Evolutionary conservation across 2,113 vertebrate species (phyloP).

Genomic region (Chlamydotis undulata): DNA sequence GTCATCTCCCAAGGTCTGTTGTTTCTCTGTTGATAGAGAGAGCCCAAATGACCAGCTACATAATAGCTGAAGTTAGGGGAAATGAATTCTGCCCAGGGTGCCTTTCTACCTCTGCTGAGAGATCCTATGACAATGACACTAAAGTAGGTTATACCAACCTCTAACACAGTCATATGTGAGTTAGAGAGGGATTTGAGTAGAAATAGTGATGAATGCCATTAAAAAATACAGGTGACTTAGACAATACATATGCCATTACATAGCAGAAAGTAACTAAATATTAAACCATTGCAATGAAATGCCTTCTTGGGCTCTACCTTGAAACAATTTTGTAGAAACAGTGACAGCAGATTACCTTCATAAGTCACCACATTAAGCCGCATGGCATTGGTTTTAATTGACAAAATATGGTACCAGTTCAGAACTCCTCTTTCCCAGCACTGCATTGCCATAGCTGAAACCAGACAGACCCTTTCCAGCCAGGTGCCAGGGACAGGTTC

Average conservation of each 20-base stretch:
- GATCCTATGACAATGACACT: background rate
- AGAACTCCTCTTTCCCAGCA: background rate
- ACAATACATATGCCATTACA: background rate
- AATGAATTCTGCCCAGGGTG: background rate
- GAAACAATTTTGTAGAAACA: background rate
- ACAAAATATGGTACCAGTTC: background rate
- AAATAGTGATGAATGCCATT: background rate
- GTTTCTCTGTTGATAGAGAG: background rate
- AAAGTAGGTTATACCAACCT: background rate
- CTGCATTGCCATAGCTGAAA: background rate
- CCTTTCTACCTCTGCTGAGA: background rate
- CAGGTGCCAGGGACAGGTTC: background rate
- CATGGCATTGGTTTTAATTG: background rate
- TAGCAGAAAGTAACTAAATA: background rate
- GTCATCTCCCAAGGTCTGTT: background rate
- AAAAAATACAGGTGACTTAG: background rate
- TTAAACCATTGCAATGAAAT: background rate
- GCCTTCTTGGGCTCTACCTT: background rate
- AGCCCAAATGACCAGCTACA: background rate
- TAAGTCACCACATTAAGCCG: background rate
- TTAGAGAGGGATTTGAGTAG: background rate
- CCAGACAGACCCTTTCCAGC: background rate
- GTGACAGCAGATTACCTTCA: background rate
- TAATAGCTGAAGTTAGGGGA: background rate
- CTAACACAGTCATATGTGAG: background rate